Evolutionary conservation across 2,113 vertebrate genomes (phyloP), one percentile per base, ranked within the genome.

Genomic region (Tangachromis dhanisi): DNA sequence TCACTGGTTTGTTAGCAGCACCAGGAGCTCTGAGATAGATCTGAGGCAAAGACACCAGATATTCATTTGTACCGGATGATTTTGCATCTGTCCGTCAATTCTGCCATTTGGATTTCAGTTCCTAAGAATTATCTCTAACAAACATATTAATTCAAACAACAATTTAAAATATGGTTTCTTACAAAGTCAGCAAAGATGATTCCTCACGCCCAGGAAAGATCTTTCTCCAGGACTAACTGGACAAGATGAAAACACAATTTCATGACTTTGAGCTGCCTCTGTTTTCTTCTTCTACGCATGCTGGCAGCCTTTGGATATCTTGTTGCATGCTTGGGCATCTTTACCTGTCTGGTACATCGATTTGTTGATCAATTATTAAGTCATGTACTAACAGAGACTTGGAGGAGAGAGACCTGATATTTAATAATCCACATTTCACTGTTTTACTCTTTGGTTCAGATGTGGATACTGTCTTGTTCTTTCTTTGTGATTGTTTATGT

Each of bases 341-440:
- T 49, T 49, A 49, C 7, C 47, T 49, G 16, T 49, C 47, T 49
- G 45, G 45, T 47, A 47, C 8, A 17, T 47, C 45, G 2, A 47
- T 47, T 17, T 47, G 45, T 47, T 49, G 45, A 8, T 49, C 45
- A 0, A 4, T 17, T 8, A 49, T 49, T 49, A 49, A 49, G 45
- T 47, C 45, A 2, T 45, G 13, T 45, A 14, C 42, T 45, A 45
- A 45, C 13, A 45, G 13, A 45, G 42, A 45, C 42, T 14, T 45
- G 42, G 42, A 45, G 42, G 42, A 45, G 42, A 45, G 42, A 45
- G 42, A 45, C 42, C 42, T 45, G 0, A 45, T 45, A 0, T 45
- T 16, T 45, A 45, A 45, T 45, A 1, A 14, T 7, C 42, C 42
- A 14, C 42, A 45, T 0, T 7, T 45, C 42, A 45, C 42, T 45